phyloP scores from a whole-genome alignment of 2,113 vertebrate species.

The Theristicus caerulescens region DNA sequence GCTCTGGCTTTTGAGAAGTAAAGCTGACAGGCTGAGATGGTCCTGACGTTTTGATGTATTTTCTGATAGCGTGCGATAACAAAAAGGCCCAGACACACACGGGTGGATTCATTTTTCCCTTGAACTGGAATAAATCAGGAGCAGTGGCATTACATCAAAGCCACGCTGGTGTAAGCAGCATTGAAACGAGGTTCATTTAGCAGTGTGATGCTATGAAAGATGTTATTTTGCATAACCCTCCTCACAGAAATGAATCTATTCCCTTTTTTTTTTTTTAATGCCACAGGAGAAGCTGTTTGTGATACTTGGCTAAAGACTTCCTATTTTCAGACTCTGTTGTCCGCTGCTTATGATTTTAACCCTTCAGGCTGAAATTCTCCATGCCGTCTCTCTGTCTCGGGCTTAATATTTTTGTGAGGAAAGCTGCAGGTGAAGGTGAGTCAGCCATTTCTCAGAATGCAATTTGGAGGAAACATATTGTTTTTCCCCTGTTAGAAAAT shows the following conservation, averaged over 20 bases:
- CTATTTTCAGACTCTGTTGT: not conserved
- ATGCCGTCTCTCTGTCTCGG: rapidly evolving
- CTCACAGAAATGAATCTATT: not conserved
- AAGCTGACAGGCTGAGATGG: not conserved
- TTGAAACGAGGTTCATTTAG: not conserved
- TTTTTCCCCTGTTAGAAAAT: not conserved
- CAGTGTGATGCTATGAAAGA: not conserved
- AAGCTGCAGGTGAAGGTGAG: not conserved
- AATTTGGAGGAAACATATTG: not conserved
- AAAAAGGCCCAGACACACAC: not conserved
- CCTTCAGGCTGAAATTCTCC: not conserved
- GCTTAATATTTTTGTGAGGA: not conserved
- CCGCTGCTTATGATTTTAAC: not conserved
- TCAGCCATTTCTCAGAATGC: not conserved
- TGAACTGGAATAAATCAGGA: conserved; percentile 3
- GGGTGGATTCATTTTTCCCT: not conserved
- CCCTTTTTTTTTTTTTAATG: not conserved
- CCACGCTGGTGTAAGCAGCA: not conserved
- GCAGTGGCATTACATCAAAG: not conserved
- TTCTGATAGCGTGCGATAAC: not conserved
- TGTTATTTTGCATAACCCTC: not conserved
- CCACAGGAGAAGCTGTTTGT: not conserved
- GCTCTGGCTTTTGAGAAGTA: not conserved
- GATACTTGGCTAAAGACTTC: not conserved
- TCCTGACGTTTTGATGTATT: not conserved